Base-by-base conservation (phyloP, 2,113 vertebrate species). In the Brachyistius frenatus region DNA sequence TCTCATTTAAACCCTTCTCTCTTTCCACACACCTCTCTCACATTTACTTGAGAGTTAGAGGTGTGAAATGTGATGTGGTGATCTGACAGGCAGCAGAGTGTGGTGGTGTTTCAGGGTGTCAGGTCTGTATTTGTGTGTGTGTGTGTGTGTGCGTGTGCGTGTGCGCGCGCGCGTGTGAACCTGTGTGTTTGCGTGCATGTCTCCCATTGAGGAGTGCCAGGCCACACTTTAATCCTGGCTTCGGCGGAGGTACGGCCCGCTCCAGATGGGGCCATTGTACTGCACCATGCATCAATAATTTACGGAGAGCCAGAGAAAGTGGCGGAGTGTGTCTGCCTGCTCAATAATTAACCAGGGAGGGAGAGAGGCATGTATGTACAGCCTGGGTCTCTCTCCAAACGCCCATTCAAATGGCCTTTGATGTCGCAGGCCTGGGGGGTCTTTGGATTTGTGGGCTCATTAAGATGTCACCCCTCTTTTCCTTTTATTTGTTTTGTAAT, bases 191-290 rank as follows among this genome's bases (percentile, higher is more conserved):
- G 50, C 53, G 32, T 86, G 84, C 74, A 0, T 68, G 23, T 57
- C 36, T 84, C 64, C 68, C 67, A 78, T 74, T 67, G 82, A 86
- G n/a, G 54, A 82, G 78, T 78, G 84, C 82, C 81, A 54, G 83
- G 87, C 86, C 86, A 77, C 77, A 54, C 88, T 91, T 84, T 90
- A 86, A 90, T 92, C 92, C 86, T 85, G 88, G 80, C 91, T 90
- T 86, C 65, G 62, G 90, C 54, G 23, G 80, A 86, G 89, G 82
- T 90, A 65, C 86, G 61, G 56, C 67, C 84, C 33, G 53, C 86
- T 93, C 92, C 93, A 94, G 92, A 94, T 94, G 92, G 93, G 93
- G 76, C 93, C 93, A 91, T 94, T 94, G 94, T 93, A 76, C 89
- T 73, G 82, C 78, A 33, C 87, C 91, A 83, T 47, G 88, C 90